These are phyloP conservation scores for Cherax quadricarinatus DNA, from an alignment of 1,140 invertebrate genomes.

Conservation along the genomic window DNA sequence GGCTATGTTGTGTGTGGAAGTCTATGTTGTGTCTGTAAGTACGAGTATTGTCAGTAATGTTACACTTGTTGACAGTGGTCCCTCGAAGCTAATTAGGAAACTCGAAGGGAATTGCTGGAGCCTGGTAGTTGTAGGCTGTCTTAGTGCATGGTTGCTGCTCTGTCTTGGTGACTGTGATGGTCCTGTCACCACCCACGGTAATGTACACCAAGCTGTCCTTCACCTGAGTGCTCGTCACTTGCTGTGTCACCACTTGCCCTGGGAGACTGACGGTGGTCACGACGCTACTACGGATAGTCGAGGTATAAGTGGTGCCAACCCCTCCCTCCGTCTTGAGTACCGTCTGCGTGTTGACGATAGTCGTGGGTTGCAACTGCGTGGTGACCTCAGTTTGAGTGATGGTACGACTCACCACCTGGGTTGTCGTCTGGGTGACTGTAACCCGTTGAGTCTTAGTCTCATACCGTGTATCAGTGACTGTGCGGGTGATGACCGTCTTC, in stretches of 20 bases:
- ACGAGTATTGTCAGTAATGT: too few species aligned
- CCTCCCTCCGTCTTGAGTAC: background rate
- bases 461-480: background rate
- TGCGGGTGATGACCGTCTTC: conserved; percentile 19
- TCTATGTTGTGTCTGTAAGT: too few species aligned
- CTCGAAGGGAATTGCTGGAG: conserved; percentile 41
- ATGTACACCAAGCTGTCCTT: background rate
- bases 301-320: background rate
- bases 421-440: conserved; percentile 12
- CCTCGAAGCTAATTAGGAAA: background rate
- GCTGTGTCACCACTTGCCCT: conserved; percentile 36
- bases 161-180: conserved; percentile 47
- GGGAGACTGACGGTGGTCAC: background rate
- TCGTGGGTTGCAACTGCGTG: conserved; percentile 39
- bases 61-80: too few species aligned
- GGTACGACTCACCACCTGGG: conserved; percentile 11
- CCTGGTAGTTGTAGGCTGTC: conserved; percentile 47
- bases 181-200: background rate
- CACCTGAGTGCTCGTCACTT: background rate
- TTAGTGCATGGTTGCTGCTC: conserved; percentile 7
- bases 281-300: conserved; percentile 11
- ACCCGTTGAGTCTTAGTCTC: background rate
- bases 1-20: too few species aligned
- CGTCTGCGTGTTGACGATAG: conserved; percentile 27
- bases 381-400: background rate